Conservation (phyloP, 2,113 vertebrate species). For the Siniperca knerii region DNA sequence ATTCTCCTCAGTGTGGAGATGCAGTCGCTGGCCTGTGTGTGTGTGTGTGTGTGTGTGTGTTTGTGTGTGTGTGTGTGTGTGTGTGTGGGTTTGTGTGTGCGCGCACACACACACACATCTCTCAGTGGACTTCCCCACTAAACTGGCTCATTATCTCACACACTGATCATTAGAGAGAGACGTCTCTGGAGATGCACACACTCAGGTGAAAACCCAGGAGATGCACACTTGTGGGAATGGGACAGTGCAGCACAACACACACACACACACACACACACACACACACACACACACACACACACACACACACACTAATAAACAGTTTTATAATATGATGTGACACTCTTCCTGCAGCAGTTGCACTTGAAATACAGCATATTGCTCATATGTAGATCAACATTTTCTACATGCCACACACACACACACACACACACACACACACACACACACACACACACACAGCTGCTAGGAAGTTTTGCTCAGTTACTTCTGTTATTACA, state of each 20-base stretch:
- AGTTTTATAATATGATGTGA: not conserved
- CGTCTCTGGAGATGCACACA: constrained; percentile 35
- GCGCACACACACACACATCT: not conserved
- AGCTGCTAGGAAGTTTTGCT: constrained; percentile 55
- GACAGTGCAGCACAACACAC: not conserved
- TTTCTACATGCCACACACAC: not conserved
- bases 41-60: constrained; percentile 24
- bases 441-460: constrained; percentile 6
- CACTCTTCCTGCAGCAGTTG: constrained; percentile 16
- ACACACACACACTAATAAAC: constrained; percentile 13
- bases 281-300: constrained; percentile 12
- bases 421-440: constrained; percentile 7
- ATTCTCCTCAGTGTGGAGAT: not conserved
- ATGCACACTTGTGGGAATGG: constrained; percentile 21
- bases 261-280: constrained; percentile 20
- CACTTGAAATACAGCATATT: not conserved
- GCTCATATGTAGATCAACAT: constrained; percentile 8
- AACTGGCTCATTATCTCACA: constrained; percentile 54
- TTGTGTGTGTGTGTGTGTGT: constrained; percentile 13
- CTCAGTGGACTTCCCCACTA: constrained; percentile 36
- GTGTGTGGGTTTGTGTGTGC: constrained; percentile 9
- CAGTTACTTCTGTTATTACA: constrained; percentile 60
- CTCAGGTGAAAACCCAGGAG: constrained; percentile 25
- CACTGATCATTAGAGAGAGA: constrained; percentile 41
- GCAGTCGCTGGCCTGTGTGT: constrained; percentile 11